These are phyloP conservation scores for Acanthopleura granulata DNA, from an alignment of 2,888 invertebrate species.

Conservation along the genomic window DNA sequence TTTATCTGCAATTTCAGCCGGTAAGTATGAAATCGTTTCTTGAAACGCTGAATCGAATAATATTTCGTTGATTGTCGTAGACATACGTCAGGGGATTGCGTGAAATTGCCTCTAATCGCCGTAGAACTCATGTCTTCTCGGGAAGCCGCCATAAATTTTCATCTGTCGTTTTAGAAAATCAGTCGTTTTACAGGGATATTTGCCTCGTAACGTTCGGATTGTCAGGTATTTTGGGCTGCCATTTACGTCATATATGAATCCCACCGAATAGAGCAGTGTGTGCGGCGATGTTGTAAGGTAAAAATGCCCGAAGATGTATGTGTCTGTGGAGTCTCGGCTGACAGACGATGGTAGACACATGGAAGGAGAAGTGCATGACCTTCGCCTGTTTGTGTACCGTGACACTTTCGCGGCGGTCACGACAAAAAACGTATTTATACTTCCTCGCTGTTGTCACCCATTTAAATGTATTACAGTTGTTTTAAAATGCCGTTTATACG, in stretches of 20 bases:
- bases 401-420: slow-evolving; percentile 35
- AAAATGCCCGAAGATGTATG: not conserved
- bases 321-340: not conserved
- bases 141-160: no score
- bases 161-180: no score
- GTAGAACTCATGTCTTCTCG: slow-evolving; percentile 13
- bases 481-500: not conserved
- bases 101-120: slow-evolving; percentile 9
- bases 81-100: no score
- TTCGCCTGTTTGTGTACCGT: slow-evolving; percentile 55
- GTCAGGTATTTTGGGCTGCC: no score
- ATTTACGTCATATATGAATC: no score
- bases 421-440: not conserved
- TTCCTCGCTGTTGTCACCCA: not conserved
- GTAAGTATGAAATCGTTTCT: slow-evolving; percentile 6
- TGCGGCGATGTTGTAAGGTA: no score
- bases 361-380: slow-evolving; percentile 59
- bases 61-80: no score
- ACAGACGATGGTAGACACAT: slow-evolving; percentile 28
- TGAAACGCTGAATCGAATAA: no score
- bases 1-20: slow-evolving; percentile 10
- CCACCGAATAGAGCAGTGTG: no score
- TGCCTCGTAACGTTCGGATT: no score
- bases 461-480: not conserved
- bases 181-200: no score